Percentiles rank a stretch among this genome's conserved stretches.
Conservation (phyloP, 1,140 invertebrate species). For the Laodelphax striatellus region DNA sequence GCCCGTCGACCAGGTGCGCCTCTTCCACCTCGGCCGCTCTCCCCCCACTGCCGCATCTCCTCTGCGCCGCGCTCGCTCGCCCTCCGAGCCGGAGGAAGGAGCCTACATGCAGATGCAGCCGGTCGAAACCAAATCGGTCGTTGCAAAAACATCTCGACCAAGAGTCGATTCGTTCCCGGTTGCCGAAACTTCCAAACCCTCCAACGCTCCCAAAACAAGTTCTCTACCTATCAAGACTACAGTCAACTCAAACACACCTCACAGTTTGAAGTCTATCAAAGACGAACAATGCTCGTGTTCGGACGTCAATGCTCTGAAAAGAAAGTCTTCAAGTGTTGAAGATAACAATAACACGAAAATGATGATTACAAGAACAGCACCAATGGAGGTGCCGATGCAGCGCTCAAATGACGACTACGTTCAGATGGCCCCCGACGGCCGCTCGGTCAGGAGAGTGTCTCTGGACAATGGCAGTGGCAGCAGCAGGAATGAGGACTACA, state of each 20-base stretch:
- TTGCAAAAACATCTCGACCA: slow-evolving; percentile 16
- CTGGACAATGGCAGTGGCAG: slow-evolving; percentile 19
- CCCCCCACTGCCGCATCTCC: slow-evolving; percentile 11
- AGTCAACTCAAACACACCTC: slow-evolving; percentile 14
- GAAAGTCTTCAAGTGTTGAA: slow-evolving; percentile 19
- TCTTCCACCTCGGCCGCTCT: slow-evolving; percentile 8
- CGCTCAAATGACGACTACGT: slow-evolving; percentile 44
- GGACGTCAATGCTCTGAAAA: slow-evolving; percentile 27
- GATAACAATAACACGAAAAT: slow-evolving; percentile 27
- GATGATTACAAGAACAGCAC: slow-evolving; percentile 28
- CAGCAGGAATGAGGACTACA: slow-evolving; percentile 26
- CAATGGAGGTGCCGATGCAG: slow-evolving; percentile 31
- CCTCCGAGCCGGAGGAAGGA: slow-evolving; percentile 5
- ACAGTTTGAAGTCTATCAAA: slow-evolving; percentile 13
- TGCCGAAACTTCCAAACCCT: background rate
- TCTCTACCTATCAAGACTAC: slow-evolving; percentile 17
- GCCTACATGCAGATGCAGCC: slow-evolving; percentile 36
- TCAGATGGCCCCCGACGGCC: slow-evolving; percentile 39
- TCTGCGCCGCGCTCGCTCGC: slow-evolving; percentile 11
- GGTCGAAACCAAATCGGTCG: slow-evolving; percentile 21
- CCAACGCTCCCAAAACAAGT: slow-evolving; percentile 4
- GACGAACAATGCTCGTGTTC: slow-evolving; percentile 35
- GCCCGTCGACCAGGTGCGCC: slow-evolving; percentile 13
- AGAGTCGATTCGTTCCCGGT: slow-evolving; percentile 16
- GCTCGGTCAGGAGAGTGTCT: slow-evolving; percentile 26